Conservation (phyloP, 2,888 invertebrate genomes). For the Lochmaea crataegi region DNA sequence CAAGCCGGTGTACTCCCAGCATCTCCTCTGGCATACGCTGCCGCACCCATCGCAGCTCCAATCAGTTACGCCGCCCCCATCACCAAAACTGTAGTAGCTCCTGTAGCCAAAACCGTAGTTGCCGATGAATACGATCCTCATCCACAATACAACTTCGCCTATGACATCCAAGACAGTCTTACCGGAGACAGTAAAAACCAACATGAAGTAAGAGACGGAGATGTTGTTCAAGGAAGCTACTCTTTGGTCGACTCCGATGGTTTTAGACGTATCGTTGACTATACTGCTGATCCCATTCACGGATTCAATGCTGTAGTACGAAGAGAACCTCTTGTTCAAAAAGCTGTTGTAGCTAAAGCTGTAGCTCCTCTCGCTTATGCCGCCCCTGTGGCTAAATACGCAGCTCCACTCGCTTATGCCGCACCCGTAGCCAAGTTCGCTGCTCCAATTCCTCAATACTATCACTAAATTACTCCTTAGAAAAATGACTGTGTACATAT, state of each 20-base stretch:
- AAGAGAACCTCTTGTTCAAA: conserved; percentile 65
- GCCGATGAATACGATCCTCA: conserved; percentile 56
- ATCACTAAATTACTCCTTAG: conserved; percentile 22
- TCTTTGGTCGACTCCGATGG: conserved; percentile 72
- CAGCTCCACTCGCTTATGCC: conserved; percentile 46
- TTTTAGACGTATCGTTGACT: conserved; percentile 73
- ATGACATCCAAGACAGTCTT: conserved; percentile 69
- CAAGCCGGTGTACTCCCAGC: conserved; percentile 56
- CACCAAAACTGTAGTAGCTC: conserved; percentile 46
- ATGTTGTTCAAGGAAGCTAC: conserved; percentile 72
- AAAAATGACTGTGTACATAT: conserved; percentile 29
- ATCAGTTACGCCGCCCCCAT: conserved; percentile 36
- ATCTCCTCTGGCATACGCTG: conserved; percentile 37
- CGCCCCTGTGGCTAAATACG: conserved; percentile 44
- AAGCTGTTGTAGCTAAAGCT: conserved; percentile 42
- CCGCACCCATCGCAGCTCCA: conserved; percentile 33
- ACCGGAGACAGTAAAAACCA: conserved; percentile 72
- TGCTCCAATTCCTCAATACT: conserved; percentile 35
- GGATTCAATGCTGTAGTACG: conserved; percentile 71
- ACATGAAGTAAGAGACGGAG: conserved; percentile 74
- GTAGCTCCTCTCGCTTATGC: conserved; percentile 50
- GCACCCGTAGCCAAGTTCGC: conserved; percentile 46
- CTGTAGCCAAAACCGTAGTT: conserved; percentile 44
- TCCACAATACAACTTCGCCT: conserved; percentile 70
- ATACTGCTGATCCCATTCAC: conserved; percentile 68